Evolutionary conservation across 2,113 vertebrate genomes (phyloP), one percentile per base, ranked within the genome.

Genomic region (Microtus oregoni): DNA sequence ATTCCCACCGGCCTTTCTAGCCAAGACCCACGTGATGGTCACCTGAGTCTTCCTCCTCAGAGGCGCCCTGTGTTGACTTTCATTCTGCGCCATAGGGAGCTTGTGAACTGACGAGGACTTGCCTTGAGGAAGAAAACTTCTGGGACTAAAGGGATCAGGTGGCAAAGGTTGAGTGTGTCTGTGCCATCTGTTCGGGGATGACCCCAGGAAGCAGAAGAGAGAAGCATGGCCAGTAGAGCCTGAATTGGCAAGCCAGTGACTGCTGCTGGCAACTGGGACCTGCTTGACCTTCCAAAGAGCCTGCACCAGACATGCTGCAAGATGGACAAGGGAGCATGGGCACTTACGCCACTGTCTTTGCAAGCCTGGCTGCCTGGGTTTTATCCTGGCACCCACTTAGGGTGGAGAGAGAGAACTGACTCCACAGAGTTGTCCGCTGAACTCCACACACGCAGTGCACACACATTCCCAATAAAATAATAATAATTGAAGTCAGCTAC

Each of bases 181-280:
- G 95, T 44, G 68, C 14, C 52, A 10, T 76, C 70, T 87, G 44
- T 73, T 67, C 83, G 22, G 65, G 85, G 76, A 68, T n/a, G 38
- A 58, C 47, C 55, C 44, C 7, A 15, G n/a, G 87, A 86, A 76
- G 63, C 41, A 14, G 2, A 2, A 22, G 75, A 24, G 41, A 2
- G 10, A 47, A 52, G 75, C 15, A 4, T 10, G n/a, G n/a, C 26
- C 13, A 47, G 20, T 3, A 15, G 68, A 68, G 19, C 0, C 0
- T 0, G 0, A 22, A 63, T 30, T 20, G 47, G 41, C 44, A 82
- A 47, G 67, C 7, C 19, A 9, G n/a, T 70, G 28, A 13, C 63
- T 3, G 7, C 3, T 58, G 17, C 17, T 47, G 28, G 11, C 61
- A 52, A 9, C 52, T 61, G 65, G 50, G 35, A 58, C 28, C 15